Evolutionary conservation across 1,140 invertebrate genomes (phyloP).

Genomic region (Ceratina japonica): DNA sequence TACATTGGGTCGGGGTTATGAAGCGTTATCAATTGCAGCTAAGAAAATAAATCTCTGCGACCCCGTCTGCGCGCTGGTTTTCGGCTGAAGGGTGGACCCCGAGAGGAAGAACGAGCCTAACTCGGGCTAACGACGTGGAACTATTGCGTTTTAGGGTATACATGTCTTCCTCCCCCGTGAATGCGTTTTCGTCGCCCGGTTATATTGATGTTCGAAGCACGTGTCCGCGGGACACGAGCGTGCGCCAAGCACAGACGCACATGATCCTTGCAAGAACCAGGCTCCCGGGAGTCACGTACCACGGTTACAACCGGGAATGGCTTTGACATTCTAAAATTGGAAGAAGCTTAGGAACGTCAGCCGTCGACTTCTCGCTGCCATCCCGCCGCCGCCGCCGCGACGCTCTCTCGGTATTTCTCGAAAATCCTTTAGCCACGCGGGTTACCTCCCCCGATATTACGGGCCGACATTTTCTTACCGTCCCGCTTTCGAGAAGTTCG

Average conservation of each 20-base stretch:
- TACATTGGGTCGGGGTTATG: conserved; percentile 48
- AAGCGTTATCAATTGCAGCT: conserved; percentile 56
- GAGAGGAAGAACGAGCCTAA: neutral
- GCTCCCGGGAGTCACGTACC: conserved; percentile 58
- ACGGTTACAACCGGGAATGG: conserved; percentile 61
- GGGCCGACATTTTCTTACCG: no score
- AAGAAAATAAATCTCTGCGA: conserved; percentile 57
- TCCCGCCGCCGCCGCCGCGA: neutral
- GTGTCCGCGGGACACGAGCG: conserved; percentile 48
- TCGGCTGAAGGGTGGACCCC: conserved; percentile 22
- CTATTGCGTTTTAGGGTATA: conserved; percentile 55
- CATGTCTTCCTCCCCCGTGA: conserved; percentile 6
- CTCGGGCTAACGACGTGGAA: conserved; percentile 56
- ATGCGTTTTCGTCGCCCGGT: conserved; percentile 55
- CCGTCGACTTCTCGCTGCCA: conserved; percentile 4
- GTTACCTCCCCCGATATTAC: no score
- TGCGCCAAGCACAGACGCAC: conserved; percentile 44
- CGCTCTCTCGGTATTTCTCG: conserved; percentile 45
- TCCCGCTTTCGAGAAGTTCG: no score
- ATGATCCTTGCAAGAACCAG: conserved; percentile 54
- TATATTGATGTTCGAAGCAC: conserved; percentile 62
- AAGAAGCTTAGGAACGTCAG: conserved; percentile 63
- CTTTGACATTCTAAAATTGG: conserved; percentile 69
- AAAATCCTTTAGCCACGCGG: conserved; percentile 35
- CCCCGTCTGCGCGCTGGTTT: conserved; percentile 29